Percentiles rank a stretch among this genome's conserved stretches.
Conservation (phyloP, 2,888 invertebrate genomes). For the Aquatica leii region DNA sequence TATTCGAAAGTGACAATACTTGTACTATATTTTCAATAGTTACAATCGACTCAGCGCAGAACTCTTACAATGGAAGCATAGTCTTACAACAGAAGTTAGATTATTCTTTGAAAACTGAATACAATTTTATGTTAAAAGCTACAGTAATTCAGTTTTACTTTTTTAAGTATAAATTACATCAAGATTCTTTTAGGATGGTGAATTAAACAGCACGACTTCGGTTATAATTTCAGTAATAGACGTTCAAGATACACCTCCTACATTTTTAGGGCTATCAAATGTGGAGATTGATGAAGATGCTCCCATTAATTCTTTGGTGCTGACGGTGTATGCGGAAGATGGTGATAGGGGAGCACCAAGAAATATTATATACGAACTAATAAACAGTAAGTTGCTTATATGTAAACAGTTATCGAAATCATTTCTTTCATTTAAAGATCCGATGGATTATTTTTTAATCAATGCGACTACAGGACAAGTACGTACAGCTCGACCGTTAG, state of each 20-base stretch:
- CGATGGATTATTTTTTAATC: conserved; percentile 84
- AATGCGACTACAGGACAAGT: conserved; percentile 83
- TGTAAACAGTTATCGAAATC: neutral
- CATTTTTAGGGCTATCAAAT: conserved; percentile 81
- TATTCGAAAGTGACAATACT: conserved; percentile 72
- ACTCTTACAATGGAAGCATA: conserved; percentile 76
- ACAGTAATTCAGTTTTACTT: conserved; percentile 67
- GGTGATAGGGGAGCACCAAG: conserved; percentile 86
- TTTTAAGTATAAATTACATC: neutral
- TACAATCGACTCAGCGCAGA: conserved; percentile 69
- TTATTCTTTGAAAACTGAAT: conserved; percentile 80
- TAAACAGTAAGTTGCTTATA: conserved; percentile 73
- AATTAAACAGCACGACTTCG: conserved; percentile 74
- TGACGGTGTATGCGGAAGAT: conserved; percentile 82
- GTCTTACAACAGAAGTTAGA: conserved; percentile 75
- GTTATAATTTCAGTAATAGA: conserved; percentile 83
- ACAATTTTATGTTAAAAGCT: conserved; percentile 78
- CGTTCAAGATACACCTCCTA: conserved; percentile 87
- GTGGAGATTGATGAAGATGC: conserved; percentile 84
- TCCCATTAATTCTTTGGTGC: conserved; percentile 81
- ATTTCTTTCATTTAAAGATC: conserved; percentile 68
- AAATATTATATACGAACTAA: conserved; percentile 77
- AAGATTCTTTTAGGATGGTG: conserved; percentile 73
- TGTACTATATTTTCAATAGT: conserved; percentile 76
- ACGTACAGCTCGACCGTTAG: conserved; percentile 82